These are phyloP conservation scores for Cnemophilus loriae DNA, from an alignment of 2,113 vertebrate species.

Conservation along the genomic window DNA sequence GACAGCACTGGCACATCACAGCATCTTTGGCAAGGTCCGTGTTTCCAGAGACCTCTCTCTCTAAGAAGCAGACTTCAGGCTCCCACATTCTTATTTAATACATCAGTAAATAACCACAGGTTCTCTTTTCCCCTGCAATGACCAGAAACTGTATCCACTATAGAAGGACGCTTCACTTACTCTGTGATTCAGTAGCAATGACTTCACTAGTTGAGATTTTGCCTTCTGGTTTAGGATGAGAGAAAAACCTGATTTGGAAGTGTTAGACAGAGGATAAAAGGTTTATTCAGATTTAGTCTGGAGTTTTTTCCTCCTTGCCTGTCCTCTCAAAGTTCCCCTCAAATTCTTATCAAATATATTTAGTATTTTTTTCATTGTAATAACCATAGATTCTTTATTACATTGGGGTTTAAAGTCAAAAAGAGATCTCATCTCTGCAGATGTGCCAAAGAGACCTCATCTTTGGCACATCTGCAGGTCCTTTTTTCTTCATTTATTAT, in stretches of 20 bases:
- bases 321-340: not conserved
- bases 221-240: not conserved
- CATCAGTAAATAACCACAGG: not conserved
- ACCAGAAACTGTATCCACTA: not conserved
- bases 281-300: not conserved
- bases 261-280: not conserved
- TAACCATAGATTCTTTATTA: not conserved
- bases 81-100: not conserved
- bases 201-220: not conserved
- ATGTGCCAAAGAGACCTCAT: no score
- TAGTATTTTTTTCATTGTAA: not conserved
- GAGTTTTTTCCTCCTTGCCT: not conserved
- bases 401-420: not conserved
- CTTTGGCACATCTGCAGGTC: not conserved
- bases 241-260: not conserved
- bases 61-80: not conserved
- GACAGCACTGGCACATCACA: not conserved
- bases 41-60: not conserved
- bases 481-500: not conserved
- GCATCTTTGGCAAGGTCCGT: accelerated
- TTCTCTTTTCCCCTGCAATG: not conserved
- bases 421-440: no score
- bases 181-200: not conserved
- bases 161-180: not conserved
- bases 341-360: not conserved